These are phyloP conservation scores for Lasioglossum zephyrum DNA, from an alignment of 2,888 invertebrate species.

Conservation along the genomic window DNA sequence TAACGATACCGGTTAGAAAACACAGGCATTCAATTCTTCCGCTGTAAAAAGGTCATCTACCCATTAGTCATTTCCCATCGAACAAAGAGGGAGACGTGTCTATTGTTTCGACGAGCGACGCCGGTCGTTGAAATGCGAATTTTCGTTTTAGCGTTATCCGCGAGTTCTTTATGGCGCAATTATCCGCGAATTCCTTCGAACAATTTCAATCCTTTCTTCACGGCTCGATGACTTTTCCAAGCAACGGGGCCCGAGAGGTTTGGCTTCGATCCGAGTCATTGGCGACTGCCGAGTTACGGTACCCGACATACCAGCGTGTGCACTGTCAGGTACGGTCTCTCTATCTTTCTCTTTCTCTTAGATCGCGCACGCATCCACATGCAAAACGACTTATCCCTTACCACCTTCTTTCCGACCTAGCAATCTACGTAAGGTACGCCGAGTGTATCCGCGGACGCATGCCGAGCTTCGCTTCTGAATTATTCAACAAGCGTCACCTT, in stretches of 20 bases:
- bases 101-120: neutral
- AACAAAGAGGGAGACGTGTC: neutral
- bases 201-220: neutral
- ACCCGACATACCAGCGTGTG: conserved; percentile 65
- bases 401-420: conserved; percentile 55
- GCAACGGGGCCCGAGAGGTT: conserved; percentile 37
- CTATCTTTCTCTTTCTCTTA: neutral
- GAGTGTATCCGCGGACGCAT: conserved; percentile 22
- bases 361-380: conserved; percentile 35
- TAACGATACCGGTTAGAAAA: neutral
- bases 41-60: neutral
- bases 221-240: conserved; percentile 26
- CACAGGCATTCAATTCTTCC: neutral
- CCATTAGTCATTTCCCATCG: neutral
- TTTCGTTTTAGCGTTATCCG: neutral
- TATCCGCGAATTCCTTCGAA: neutral
- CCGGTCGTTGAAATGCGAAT: neutral
- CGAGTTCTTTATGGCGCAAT: conserved; percentile 9
- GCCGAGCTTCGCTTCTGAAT: conserved; percentile 76
- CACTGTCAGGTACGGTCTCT: neutral
- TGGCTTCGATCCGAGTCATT: conserved; percentile 58
- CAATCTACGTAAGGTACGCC: conserved; percentile 43
- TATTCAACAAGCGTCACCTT: conserved; percentile 79
- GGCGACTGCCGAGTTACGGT: conserved; percentile 67
- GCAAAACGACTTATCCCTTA: conserved; percentile 46